These are phyloP conservation scores for Athene noctua DNA, from an alignment of 2,113 vertebrate species.

Conservation along the genomic window DNA sequence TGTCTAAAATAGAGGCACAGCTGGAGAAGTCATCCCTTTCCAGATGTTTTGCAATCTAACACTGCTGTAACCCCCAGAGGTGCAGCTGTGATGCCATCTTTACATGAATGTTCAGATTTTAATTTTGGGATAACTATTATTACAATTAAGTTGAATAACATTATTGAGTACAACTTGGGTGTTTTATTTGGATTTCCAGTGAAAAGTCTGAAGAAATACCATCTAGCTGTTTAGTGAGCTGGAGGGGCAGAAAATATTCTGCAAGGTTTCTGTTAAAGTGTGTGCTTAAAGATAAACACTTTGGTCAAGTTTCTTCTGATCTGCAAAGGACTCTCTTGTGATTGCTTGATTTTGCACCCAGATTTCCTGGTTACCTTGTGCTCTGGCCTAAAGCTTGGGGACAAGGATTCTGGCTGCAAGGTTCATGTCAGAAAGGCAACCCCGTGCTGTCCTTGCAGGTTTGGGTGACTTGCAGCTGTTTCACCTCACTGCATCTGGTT, in stretches of 20 bases:
- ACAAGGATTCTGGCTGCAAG: not conserved
- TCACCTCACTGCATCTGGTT: not conserved
- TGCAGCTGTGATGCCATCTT: not conserved
- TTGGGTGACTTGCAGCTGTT: not conserved
- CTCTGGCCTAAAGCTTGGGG: not conserved
- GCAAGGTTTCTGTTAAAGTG: not conserved
- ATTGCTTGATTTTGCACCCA: not conserved
- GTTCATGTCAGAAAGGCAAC: not conserved
- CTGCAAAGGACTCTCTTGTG: not conserved
- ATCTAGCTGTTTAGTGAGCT: not conserved
- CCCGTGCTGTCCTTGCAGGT: fast-evolving
- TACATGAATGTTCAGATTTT: not conserved
- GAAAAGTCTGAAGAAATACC: not conserved
- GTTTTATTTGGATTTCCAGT: not conserved
- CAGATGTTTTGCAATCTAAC: not conserved
- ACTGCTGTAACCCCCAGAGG: not conserved
- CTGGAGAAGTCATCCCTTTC: not conserved
- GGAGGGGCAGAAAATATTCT: not conserved
- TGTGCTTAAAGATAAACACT: not conserved
- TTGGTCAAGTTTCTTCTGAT: not conserved
- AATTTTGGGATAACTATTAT: not conserved
- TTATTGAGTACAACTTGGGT: not conserved
- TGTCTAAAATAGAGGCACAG: not conserved
- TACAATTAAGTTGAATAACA: not conserved
- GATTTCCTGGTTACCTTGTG: not conserved